phyloP scores from a whole-genome alignment of 2,113 vertebrate species.

The Apteryx owenii region DNA sequence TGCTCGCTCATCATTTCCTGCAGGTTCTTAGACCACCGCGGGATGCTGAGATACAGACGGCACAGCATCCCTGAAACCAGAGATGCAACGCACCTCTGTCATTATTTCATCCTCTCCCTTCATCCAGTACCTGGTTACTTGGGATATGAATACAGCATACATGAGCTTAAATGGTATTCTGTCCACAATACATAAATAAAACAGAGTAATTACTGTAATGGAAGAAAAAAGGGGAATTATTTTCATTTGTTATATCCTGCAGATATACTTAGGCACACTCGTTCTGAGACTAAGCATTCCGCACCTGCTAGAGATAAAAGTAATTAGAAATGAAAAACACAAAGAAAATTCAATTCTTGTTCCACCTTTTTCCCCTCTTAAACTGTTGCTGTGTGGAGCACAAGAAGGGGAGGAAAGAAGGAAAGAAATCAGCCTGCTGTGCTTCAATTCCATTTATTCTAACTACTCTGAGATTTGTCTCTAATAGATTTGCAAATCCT shows the following conservation, averaged over 20 bases:
- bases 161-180: background rate
- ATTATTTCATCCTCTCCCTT: background rate
- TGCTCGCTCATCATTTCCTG: background rate
- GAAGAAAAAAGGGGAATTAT: background rate
- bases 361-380: conserved; percentile 11
- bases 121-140: rapidly evolving
- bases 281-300: conserved; percentile 19
- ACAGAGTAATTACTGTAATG: background rate
- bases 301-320: conserved; percentile 3
- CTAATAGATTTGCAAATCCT: background rate
- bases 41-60: background rate
- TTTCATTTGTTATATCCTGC: conserved; percentile 1
- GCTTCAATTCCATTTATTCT: background rate
- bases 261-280: background rate
- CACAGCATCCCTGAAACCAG: background rate
- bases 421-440: background rate
- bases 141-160: background rate
- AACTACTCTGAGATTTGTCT: background rate
- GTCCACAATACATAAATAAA: background rate
- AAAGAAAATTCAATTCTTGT: conserved; percentile 20
- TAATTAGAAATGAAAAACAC: conserved; percentile 7
- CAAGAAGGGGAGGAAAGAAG: background rate
- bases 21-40: background rate
- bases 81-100: background rate
- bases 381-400: background rate